Base-by-base conservation (phyloP, 2,113 vertebrate species). In the Alligator sinensis region DNA sequence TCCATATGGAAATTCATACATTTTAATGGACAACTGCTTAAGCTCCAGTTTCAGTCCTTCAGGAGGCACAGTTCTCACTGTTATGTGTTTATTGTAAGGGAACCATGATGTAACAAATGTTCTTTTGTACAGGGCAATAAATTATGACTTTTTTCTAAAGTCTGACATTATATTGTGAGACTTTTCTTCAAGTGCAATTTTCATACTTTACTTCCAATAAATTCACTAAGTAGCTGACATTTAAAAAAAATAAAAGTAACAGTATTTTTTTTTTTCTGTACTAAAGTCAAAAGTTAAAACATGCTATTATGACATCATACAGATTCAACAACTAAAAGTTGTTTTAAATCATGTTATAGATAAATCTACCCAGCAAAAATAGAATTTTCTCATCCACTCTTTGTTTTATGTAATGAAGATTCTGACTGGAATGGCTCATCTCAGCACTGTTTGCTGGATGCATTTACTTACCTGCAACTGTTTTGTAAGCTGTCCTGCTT, bases 401-500 rank as follows among this genome's bases (percentile, higher is more conserved):
- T 84, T 91, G n/a, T 38, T 82, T 63, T 30, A 72, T 21, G 57
- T 72, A 94, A 30, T 11, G 74, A 91, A 72, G 81, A n/a, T 9
- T 77, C n/a, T n/a, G 60, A 87, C 90, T 13, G 0, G 82, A 87
- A 57, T 3, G n/a, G 0, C 0, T 17, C 30, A 34, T 57, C 27
- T 27, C 58, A 68, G n/a, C 14, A 4, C 16, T 77, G 28, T 62
- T 86, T 61, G 60, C 13, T 22, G 60, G 21, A 77, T 24, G 8
- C 22, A 34, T 24, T 25, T 27, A 25, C 62, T 79, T 89, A 99
- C 99, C 98, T 99, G 98, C 6, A 98, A 97, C 61, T 99, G 98
- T 83, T 98, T 98, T 93, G 97, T 97, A 95, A 99, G 98, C 75
- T 98, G 98, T 59, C 96, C 90, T 83, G 99, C 93, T 94, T 99